Conservation (phyloP, 2,888 invertebrate genomes). For the Netelia melanura region DNA sequence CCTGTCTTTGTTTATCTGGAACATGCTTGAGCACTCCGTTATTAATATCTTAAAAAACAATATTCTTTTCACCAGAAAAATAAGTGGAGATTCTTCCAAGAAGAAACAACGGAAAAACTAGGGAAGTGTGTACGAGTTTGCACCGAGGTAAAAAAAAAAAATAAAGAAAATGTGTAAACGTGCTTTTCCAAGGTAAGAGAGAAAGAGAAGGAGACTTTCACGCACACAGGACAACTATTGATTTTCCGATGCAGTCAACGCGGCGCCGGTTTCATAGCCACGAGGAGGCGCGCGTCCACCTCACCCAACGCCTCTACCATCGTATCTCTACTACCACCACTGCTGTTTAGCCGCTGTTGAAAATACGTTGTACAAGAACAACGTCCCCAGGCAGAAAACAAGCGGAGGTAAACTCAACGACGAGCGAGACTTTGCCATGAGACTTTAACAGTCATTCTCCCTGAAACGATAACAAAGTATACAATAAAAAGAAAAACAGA, state of each 20-base stretch:
- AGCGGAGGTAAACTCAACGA: constrained; percentile 31
- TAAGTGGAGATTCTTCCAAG: too few relatives aligned
- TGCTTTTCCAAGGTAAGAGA: constrained; percentile 32
- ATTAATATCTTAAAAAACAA: too few relatives aligned
- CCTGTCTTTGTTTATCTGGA: too few relatives aligned
- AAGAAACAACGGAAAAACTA: too few relatives aligned
- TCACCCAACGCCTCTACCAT: constrained; percentile 53
- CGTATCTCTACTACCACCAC: constrained; percentile 45
- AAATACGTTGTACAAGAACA: constrained; percentile 5
- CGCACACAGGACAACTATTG: constrained; percentile 80
- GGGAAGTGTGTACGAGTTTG: too few relatives aligned
- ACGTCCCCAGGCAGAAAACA: neutral
- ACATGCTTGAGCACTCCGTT: too few relatives aligned
- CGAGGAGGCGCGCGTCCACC: constrained; percentile 60
- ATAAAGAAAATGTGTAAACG: neutral
- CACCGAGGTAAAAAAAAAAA: neutral
- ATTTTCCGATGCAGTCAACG: constrained; percentile 82
- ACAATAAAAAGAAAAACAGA: too few relatives aligned
- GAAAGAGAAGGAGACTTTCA: constrained; percentile 69
- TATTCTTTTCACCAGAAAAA: too few relatives aligned
- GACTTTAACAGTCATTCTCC: too few relatives aligned
- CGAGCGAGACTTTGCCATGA: neutral
- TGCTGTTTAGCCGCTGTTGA: constrained; percentile 23
- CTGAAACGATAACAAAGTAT: too few relatives aligned
- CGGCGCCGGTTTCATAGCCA: constrained; percentile 78